phyloP scores from a whole-genome alignment of 30 jellyfish, hydroid and myxozoan genomes.

The Aurelia coerulea region DNA sequence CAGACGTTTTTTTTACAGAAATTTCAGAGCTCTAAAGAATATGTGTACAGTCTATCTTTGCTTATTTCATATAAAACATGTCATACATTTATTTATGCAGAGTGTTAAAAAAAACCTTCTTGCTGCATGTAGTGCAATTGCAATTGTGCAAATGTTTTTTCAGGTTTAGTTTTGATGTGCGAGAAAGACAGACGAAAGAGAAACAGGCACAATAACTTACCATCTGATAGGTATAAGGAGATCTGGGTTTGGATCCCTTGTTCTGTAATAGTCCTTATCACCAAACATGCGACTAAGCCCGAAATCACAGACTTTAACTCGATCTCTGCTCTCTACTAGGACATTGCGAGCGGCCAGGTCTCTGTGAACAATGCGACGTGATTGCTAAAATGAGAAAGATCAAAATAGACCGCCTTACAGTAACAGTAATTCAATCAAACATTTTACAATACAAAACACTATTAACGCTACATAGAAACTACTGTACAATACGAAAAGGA shows the following conservation, averaged over 20 bases:
- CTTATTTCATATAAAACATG: no score
- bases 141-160: no score
- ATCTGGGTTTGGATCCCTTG: background rate
- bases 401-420: background rate
- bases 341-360: constrained; percentile 78
- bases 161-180: background rate
- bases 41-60: no score
- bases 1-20: no score
- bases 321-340: constrained; percentile 67
- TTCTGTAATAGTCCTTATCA: constrained; percentile 59
- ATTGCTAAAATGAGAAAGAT: constrained; percentile 31
- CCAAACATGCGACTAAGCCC: constrained; percentile 68
- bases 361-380: constrained; percentile 66
- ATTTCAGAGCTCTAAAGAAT: no score
- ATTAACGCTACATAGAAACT: no score
- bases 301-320: constrained; percentile 67
- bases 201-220: constrained; percentile 8
- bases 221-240: constrained; percentile 64
- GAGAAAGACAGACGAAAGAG: background rate
- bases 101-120: no score
- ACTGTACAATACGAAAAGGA: no score
- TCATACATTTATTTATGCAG: no score
- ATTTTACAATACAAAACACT: no score
- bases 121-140: no score
- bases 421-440: background rate